phyloP scores from a whole-genome alignment of 2,113 vertebrate genomes.

The Laterallus jamaicensis region DNA sequence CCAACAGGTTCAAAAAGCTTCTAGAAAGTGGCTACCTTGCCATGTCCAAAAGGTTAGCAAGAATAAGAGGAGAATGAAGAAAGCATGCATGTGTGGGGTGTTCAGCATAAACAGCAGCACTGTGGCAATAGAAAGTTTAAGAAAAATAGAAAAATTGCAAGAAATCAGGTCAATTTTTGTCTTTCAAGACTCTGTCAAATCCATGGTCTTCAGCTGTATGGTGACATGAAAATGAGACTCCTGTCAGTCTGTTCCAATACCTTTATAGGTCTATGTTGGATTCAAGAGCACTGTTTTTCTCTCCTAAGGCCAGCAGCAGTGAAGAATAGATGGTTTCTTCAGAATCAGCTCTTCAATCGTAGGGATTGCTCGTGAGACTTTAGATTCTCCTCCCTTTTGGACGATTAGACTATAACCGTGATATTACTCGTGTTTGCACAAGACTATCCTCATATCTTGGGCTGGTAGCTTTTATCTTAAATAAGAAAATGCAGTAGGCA shows the following conservation, averaged over 20 bases:
- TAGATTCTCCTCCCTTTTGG: neutral
- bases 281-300: neutral
- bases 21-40: neutral
- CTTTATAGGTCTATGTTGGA: neutral
- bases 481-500: neutral
- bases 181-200: neutral
- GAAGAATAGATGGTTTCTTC: neutral
- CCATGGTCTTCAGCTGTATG: neutral
- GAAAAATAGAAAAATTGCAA: neutral
- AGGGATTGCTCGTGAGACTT: neutral
- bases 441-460: neutral
- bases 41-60: neutral
- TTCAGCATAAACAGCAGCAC: neutral
- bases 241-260: neutral
- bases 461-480: neutral
- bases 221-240: neutral
- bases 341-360: neutral
- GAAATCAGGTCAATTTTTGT: neutral
- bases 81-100: rapidly evolving
- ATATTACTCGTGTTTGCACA: neutral
- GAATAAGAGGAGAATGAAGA: neutral
- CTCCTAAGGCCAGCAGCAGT: neutral
- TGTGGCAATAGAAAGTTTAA: neutral
- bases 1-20: neutral
- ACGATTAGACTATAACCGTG: neutral